Base-by-base conservation (phyloP, 1,140 invertebrate genomes). In the Papilio aristodemus region DNA sequence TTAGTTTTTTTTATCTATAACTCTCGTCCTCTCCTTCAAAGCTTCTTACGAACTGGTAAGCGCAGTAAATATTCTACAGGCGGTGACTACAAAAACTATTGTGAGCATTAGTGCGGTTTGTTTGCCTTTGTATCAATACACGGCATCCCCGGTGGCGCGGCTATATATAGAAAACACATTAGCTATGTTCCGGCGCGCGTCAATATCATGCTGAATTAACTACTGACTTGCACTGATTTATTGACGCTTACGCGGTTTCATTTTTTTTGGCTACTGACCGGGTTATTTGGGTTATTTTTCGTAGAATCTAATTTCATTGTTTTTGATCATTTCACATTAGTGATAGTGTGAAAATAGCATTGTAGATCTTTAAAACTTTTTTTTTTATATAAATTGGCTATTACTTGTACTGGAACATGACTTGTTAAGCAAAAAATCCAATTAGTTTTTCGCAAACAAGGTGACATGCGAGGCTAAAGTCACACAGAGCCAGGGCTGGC, bases 151-250 rank as follows among this genome's bases (percentile, higher is more conserved):
- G 73, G 77, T 75, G 79, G 72, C 72, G 19, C 19, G 17, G 39
- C 67, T 81, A 81, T 75, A 74, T 79, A 57, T 76, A 79, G 75
- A 73, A n/a, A 27, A 59, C 57, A 68, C 79, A 81, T 79, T 81
- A 79, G 75, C 59, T 71, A 70, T 58, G 76, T 80, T 77, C 77
- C 77, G 77, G 75, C 59, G 60, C 43, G n/a, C 58, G 36, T 37
- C 58, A 60, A 60, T 60, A 60, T 60, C 27, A 39, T 37, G 36
- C 58, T 60, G 36, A 39, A 38, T 60, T 60, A 59, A 36, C 57
- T 50, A n/a, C n/a, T 36, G n/a, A 14, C 1, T 8, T 17, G 27
- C 17, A 59, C n/a, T 64, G 39, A 66, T 59, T 70, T 66, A 66
- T 59, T 36, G 32, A 19, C 37, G 41, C 38, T 64, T 62, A 60